Conservation (phyloP, 2,113 vertebrate species). For the Pampusana beccarii region DNA sequence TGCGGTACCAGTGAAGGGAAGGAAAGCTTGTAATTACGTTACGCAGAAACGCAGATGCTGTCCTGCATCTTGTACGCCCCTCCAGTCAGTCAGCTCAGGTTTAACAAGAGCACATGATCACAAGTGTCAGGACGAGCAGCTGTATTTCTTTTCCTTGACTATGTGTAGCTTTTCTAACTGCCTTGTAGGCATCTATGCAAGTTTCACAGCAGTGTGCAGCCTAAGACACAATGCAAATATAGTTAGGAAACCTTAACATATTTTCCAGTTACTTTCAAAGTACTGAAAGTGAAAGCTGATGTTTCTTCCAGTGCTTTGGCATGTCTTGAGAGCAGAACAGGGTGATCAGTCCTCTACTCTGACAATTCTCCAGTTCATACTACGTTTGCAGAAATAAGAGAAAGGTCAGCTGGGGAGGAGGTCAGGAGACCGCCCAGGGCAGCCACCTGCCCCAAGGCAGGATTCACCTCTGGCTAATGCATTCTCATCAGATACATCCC, state of each 20-base stretch:
- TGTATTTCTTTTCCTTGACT: neutral
- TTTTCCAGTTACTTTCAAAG: neutral
- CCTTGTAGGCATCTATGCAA: neutral
- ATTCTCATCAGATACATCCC: neutral
- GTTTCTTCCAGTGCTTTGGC: neutral
- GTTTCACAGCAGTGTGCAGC: neutral
- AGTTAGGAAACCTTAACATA: neutral
- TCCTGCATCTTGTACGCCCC: neutral
- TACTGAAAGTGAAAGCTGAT: neutral
- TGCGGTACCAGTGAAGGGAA: fast-evolving
- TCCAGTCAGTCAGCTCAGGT: neutral
- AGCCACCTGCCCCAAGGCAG: neutral
- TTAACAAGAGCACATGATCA: neutral
- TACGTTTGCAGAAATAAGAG: neutral
- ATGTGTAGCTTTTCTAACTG: neutral
- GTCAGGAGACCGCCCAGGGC: neutral
- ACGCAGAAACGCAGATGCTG: neutral
- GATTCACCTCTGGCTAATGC: neutral
- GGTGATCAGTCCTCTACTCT: neutral
- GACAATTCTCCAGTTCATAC: neutral
- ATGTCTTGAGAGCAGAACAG: neutral
- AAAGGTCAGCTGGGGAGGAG: neutral
- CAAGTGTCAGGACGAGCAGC: neutral
- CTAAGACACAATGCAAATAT: neutral
- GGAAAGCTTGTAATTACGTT: neutral